phyloP scores from a whole-genome alignment of 2,113 vertebrate species.

The Dolichotis patagonum region DNA sequence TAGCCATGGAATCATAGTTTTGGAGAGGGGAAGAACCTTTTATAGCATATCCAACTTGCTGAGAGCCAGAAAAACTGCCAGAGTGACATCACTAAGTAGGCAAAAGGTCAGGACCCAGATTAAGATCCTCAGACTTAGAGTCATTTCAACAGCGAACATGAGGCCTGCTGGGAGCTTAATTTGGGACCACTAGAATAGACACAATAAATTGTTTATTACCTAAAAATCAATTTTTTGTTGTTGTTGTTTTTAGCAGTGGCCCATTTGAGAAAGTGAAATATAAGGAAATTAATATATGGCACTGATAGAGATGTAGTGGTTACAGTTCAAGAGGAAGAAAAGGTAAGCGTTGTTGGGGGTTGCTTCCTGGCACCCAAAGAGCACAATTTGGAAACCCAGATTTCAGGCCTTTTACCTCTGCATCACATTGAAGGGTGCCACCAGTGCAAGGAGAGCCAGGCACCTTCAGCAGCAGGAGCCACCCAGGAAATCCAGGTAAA shows the following conservation, averaged over 20 bases:
- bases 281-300: not conserved
- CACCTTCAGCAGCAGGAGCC: not conserved
- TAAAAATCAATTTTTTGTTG: not conserved
- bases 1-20: not conserved
- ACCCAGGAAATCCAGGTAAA: accelerated
- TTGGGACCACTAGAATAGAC: not conserved
- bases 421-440: accelerated
- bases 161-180: not conserved
- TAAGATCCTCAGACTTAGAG: not conserved
- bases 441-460: not conserved
- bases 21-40: not conserved
- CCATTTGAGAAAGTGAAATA: not conserved
- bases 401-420: not conserved
- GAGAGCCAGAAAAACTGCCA: not conserved
- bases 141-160: not conserved
- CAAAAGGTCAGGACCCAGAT: not conserved
- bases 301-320: not conserved
- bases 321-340: not conserved
- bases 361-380: not conserved
- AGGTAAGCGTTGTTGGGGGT: not conserved
- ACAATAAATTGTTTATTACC: not conserved
- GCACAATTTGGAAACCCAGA: not conserved
- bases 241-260: not conserved
- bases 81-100: not conserved
- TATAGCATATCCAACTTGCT: not conserved